Evolutionary conservation across 2,888 invertebrate species (phyloP), one percentile per base, ranked within the genome.

Genomic region (Oeneis ivallda): DNA sequence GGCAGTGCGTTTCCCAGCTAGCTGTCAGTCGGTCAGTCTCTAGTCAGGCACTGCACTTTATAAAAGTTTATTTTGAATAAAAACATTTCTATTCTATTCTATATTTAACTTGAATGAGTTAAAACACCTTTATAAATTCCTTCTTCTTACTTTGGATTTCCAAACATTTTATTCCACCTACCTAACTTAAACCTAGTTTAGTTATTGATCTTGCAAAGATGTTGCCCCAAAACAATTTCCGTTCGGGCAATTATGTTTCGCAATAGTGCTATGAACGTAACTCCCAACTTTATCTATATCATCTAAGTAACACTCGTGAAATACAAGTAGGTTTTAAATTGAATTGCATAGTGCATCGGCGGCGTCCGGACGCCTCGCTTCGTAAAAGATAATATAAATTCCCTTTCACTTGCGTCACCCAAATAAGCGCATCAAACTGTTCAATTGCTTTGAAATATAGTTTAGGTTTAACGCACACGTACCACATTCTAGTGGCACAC

Each of bases 351-450:
- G 58, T 54, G 66, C 45, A 59, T 49, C 13, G 60, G 37, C 26
- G 58, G 37, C 17, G 58, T 72, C 70, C 59, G 49, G 52, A 17
- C 45, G 47, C 56, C 57, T 59, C 57, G 50, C 49, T 60, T 19
- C 60, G 49, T 60, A 59, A 66, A 47, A 62, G 57, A 67, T 66
- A 49, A 10, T 10, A 61, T 67, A 63, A 59, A 66, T 70, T 71
- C 61, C 72, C 72, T 72, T 72, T 74, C 73, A 74, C 73, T 72
- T 67, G 64, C 65, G 49, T 58, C 56, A 65, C 62, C 47, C 52
- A 70, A 65, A 64, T 66, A 66, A 64, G 67, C 66, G 70, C 69
- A 72, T 71, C 72, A 69, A 70, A 71, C 52, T 69, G 63, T 64
- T 71, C 65, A 70, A 71, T 70, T 66, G 68, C 66, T 68, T 69